A percentile compares a stretch with the other conserved stretches of the same genome.
phyloP scores from a whole-genome alignment of 2,113 vertebrate species.

The Rissa tridactyla region DNA sequence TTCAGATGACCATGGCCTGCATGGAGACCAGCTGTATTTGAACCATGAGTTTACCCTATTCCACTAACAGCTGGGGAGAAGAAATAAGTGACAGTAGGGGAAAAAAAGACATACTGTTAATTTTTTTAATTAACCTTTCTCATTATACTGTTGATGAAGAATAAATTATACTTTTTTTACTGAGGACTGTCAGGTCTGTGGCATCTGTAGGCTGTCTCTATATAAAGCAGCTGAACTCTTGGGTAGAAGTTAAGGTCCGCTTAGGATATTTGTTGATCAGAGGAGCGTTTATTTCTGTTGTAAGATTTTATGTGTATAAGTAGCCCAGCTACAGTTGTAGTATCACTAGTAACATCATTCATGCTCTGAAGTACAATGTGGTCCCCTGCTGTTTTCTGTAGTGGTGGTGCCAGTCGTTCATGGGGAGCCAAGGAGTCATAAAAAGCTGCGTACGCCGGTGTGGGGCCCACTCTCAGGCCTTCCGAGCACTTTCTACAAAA shows the following conservation, averaged over 20 bases:
- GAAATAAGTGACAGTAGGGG: not conserved
- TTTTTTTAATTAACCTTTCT: not conserved
- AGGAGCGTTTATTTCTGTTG: not conserved
- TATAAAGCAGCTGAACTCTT: not conserved
- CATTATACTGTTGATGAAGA: not conserved
- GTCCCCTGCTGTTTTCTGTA: not conserved
- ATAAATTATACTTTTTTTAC: not conserved
- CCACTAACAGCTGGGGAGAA: not conserved
- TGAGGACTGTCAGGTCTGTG: not conserved
- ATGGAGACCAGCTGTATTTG: not conserved
- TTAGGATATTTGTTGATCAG: not conserved
- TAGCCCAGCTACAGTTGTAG: not conserved
- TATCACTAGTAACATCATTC: not conserved
- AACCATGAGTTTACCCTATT: not conserved
- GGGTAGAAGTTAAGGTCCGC: not conserved
- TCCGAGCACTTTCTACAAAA: not conserved
- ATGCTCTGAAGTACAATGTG: not conserved
- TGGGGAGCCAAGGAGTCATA: not conserved
- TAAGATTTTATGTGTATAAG: not conserved
- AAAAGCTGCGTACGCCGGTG: not conserved
- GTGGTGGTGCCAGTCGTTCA: not conserved
- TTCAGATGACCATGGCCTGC: not conserved
- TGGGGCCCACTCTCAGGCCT: not conserved
- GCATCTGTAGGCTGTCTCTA: not conserved
- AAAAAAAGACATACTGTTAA: not conserved